These are phyloP conservation scores for Rhadina sibilatrix DNA, from an alignment of 2,113 vertebrate species.

Conservation along the genomic window DNA sequence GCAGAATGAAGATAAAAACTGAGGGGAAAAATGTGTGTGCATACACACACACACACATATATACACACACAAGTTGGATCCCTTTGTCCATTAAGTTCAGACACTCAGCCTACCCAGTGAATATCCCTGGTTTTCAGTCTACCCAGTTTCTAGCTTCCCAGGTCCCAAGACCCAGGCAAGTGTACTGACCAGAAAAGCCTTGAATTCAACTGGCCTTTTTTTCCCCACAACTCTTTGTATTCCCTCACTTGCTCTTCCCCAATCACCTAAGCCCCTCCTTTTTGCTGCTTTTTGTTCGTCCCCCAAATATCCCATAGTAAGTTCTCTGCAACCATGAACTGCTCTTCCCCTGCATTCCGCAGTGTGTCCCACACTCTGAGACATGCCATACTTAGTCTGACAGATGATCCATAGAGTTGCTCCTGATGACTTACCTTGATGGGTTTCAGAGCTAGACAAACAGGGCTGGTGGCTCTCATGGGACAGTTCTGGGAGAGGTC, in stretches of 20 bases:
- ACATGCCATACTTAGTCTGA: background rate
- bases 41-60: background rate
- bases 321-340: background rate
- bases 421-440: background rate
- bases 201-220: background rate
- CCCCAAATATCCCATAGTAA: background rate
- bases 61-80: background rate
- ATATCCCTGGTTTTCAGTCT: background rate
- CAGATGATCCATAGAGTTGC: background rate
- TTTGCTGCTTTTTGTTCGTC: background rate
- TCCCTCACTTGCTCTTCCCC: background rate
- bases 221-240: fast-evolving
- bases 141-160: background rate
- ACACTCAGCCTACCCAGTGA: background rate
- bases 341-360: background rate
- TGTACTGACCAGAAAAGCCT: background rate
- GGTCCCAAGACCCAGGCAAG: background rate
- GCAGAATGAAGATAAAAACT: background rate
- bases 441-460: background rate
- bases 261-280: background rate
- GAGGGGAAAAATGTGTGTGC: too few species aligned
- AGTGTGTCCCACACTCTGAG: background rate
- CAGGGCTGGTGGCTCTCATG: background rate
- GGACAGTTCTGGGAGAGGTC: background rate
- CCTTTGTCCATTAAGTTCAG: background rate